These are phyloP conservation scores for Tauraco hartlaubi DNA, from an alignment of 2,797 vertebrate species.

Conservation along the genomic window DNA sequence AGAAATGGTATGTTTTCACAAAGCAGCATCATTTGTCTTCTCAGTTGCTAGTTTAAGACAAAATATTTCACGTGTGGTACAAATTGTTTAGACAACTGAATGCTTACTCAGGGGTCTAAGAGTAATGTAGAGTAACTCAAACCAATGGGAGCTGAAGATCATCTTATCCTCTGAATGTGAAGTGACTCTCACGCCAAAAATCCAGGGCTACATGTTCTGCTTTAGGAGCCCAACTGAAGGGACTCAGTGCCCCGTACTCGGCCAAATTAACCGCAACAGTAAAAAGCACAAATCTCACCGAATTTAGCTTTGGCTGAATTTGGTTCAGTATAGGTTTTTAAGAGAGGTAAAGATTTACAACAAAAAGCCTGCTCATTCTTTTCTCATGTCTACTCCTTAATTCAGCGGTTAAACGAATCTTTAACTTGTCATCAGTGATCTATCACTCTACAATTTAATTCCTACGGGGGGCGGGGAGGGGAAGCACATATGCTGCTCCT, in stretches of 20 bases:
- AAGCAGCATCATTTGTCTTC: background rate
- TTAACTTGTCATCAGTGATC: background rate
- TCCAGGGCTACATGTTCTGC: fast-evolving
- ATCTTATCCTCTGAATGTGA: background rate
- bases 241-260: background rate
- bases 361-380: background rate
- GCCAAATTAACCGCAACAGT: background rate
- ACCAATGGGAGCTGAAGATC: background rate
- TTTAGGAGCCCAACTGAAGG: background rate
- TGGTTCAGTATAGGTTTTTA: background rate
- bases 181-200: background rate
- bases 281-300: background rate
- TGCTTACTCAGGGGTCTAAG: background rate
- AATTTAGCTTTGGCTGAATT: background rate
- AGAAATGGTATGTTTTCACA: background rate
- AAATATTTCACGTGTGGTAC: background rate
- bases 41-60: background rate
- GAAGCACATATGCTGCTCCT: background rate
- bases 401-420: background rate
- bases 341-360: background rate
- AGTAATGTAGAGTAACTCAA: background rate
- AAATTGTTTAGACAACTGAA: fast-evolving
- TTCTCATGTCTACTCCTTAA: background rate
- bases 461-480: background rate
- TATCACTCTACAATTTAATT: background rate